Base-by-base conservation (phyloP, 2,797 vertebrate genomes). In the Coracias cyanogaster region DNA sequence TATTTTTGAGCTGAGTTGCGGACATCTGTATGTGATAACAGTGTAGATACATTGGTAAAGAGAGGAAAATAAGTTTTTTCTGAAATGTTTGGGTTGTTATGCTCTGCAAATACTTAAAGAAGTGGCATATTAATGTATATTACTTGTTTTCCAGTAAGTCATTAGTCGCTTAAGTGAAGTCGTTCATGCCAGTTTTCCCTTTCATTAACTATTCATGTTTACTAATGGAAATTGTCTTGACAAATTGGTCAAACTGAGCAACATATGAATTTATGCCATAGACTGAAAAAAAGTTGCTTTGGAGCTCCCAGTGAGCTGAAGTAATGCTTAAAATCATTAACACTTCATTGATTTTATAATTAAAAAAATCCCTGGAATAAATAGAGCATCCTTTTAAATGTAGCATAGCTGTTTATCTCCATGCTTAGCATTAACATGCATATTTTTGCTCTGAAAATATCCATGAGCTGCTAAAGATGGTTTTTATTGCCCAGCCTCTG, bases 141-240 rank as follows among this genome's bases (percentile, higher is more conserved):
- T 46, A 82, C 92, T 95, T 94, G 83, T 89, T 96, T 98, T 98
- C 98, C 97, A 94, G 98, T 97, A 98, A 98, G 96, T 97, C 96
- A 86, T 97, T 97, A 98, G 94, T 90, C 26, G 61, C 93, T 96
- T 98, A 96, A 95, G 94, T 94, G 95, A 97, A 97, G 95, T 96
- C 94, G 93, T 89, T 97, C 88, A 52, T 97, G 95, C 90, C 96
- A 96, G 89, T 98, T 98, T 98, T 97, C 91, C 86, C 86, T 96
- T 94, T 95, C 97, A 98, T 98, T 98, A 98, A 98, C 98, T 98
- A 98, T 98, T 98, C 93, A 98, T 98, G 94, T 97, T 97, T 97
- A 94, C 97, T 98, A 98, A 98, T 98, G 98, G 97, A 98, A 97
- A 97, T 96, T 97, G 93, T 97, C 97, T 95, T 97, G 96, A 97